phyloP scores from a whole-genome alignment of 2,113 vertebrate genomes.

The Mionectes macconnelli region DNA sequence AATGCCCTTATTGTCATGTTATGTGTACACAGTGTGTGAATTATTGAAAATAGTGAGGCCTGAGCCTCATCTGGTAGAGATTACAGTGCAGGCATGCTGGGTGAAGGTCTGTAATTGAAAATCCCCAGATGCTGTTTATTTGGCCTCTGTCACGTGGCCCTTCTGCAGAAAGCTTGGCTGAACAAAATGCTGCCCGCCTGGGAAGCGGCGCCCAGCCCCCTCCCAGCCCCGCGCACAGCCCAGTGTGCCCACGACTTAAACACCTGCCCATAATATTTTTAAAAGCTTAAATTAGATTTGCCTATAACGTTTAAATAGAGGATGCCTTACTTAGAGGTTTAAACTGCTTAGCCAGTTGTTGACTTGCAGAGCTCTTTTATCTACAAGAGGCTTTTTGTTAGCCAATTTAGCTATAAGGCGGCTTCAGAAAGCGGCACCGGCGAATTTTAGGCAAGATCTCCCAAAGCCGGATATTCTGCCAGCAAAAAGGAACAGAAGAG shows the following conservation, averaged over 20 bases:
- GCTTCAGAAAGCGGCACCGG: constrained; percentile 13
- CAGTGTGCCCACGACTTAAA: constrained; percentile 65
- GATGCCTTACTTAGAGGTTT: constrained; percentile 74
- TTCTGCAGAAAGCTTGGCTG: constrained; percentile 75
- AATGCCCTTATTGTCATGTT: constrained; percentile 98
- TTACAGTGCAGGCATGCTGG: constrained; percentile 87
- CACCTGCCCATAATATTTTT: constrained; percentile 84
- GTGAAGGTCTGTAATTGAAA: constrained; percentile 84
- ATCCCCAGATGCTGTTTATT: constrained; percentile 90
- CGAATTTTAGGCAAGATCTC: not conserved
- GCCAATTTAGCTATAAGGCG: constrained; percentile 59
- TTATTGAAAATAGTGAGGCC: constrained; percentile 94
- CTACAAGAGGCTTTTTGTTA: constrained; percentile 73
- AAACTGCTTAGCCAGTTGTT: constrained; percentile 79
- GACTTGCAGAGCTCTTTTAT: constrained; percentile 75
- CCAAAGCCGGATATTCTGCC: not conserved
- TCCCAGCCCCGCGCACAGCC: constrained; percentile 7
- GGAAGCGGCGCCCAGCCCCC: constrained; percentile 67
- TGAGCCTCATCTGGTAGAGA: constrained; percentile 89
- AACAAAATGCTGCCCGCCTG: constrained; percentile 77
- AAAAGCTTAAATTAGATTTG: constrained; percentile 80
- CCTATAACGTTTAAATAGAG: constrained; percentile 77
- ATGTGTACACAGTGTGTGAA: constrained; percentile 94
- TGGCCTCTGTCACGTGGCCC: constrained; percentile 83
- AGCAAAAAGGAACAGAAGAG: not conserved